Conservation (phyloP, 2,113 vertebrate genomes). For the Phoxinus phoxinus region DNA sequence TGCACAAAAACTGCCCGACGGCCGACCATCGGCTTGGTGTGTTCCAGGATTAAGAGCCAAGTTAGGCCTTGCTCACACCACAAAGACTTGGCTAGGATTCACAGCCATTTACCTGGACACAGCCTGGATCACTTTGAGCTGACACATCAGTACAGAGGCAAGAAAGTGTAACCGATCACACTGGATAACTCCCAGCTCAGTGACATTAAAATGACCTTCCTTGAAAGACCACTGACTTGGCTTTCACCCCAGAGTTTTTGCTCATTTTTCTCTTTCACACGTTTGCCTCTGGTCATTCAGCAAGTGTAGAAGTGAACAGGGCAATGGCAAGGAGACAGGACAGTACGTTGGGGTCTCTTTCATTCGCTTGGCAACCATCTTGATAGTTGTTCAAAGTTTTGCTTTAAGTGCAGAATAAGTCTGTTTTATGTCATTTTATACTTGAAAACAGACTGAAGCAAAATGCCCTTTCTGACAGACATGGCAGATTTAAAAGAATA, state of each 20-base stretch:
- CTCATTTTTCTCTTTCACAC: slow-evolving; percentile 45
- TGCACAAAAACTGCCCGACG: too few species aligned
- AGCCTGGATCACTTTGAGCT: slow-evolving; percentile 25
- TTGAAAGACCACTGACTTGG: slow-evolving; percentile 57
- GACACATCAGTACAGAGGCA: slow-evolving; percentile 40
- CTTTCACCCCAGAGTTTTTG: slow-evolving; percentile 40
- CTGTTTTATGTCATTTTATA: not conserved
- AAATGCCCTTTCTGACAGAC: not conserved
- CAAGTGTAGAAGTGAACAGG: slow-evolving; percentile 50
- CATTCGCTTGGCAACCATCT: slow-evolving; percentile 44
- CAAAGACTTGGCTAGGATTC: slow-evolving; percentile 10
- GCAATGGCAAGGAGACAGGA: slow-evolving; percentile 24
- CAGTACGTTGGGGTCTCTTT: slow-evolving; percentile 16
- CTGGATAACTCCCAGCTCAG: slow-evolving; percentile 63
- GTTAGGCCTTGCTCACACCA: not conserved
- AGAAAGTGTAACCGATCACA: slow-evolving; percentile 48
- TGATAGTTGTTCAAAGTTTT: slow-evolving; percentile 55
- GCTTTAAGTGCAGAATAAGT: slow-evolving; percentile 21
- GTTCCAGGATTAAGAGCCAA: too few species aligned
- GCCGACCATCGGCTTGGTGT: too few species aligned
- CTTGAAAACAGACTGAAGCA: not conserved
- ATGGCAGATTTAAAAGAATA: not conserved
- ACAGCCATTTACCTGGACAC: slow-evolving; percentile 22
- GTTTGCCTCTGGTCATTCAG: slow-evolving; percentile 53
- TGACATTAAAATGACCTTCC: slow-evolving; percentile 64